These are phyloP conservation scores for Diadema setosum DNA, from an alignment of 35 echinoderm and acorn worm species.

Conservation along the genomic window DNA sequence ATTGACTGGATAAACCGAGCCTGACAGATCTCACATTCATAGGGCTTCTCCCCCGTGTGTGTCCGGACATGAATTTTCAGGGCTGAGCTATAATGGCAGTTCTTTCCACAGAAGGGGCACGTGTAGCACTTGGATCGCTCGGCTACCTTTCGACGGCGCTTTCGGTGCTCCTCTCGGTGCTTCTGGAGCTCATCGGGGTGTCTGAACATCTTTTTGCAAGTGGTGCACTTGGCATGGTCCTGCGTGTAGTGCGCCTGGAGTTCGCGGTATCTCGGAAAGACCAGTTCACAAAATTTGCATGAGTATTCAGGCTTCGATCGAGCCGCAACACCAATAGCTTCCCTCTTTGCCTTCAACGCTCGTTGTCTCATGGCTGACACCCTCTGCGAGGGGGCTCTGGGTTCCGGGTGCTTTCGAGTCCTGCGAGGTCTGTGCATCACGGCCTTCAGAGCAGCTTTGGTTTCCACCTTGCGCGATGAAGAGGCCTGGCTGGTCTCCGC, in stretches of 20 bases:
- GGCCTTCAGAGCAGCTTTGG: conserved; percentile 74
- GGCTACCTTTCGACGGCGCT: conserved; percentile 4
- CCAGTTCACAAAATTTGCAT: conserved; percentile 63
- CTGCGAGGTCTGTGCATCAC: conserved; percentile 22
- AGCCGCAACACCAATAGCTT: neutral
- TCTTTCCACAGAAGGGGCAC: conserved; percentile 77
- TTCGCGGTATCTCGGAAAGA: conserved; percentile 28
- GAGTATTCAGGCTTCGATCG: conserved; percentile 29
- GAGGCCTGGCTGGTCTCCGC: neutral
- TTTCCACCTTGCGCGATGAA: conserved; percentile 51
- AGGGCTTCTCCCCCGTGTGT: conserved; percentile 89
- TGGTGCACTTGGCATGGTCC: conserved; percentile 61
- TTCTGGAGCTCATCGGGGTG: conserved; percentile 23
- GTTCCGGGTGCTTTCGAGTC: neutral
- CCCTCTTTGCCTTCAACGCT: neutral
- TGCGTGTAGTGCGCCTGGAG: conserved; percentile 42
- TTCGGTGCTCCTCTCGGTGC: conserved; percentile 58
- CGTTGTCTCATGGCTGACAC: neutral
- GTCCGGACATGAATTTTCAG: conserved; percentile 84
- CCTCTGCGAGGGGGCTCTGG: neutral
- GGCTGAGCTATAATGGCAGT: conserved; percentile 59
- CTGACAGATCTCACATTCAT: conserved; percentile 64
- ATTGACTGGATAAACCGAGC: conserved; percentile 86
- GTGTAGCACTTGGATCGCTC: conserved; percentile 24
- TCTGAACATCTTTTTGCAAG: conserved; percentile 64